Evolutionary conservation across 2,888 invertebrate genomes (phyloP).

Genomic region (Parapristionchus giblindavisi): DNA sequence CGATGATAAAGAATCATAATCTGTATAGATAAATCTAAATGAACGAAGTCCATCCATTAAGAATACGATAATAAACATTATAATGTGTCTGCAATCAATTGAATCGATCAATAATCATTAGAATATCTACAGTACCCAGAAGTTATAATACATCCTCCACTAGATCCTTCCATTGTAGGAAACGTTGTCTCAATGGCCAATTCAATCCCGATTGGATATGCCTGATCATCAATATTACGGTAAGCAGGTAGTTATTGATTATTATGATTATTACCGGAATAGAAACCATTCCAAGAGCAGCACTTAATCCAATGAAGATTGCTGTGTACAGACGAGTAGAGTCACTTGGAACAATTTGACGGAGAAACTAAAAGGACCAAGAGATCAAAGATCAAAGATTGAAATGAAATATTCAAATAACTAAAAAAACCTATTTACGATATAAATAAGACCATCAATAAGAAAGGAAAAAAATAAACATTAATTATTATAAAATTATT

Average conservation of each 20-base stretch:
- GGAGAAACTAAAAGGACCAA: not conserved
- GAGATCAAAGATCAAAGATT: not conserved
- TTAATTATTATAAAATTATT: not conserved
- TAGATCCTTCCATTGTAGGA: slow-evolving; percentile 24
- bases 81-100: slow-evolving; percentile 11
- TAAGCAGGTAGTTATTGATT: no score
- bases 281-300: not conserved
- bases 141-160: slow-evolving; percentile 10
- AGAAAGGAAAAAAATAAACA: no score
- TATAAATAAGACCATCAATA: no score
- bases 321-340: not conserved
- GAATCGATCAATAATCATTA: not conserved
- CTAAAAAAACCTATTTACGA: no score
- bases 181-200: slow-evolving; percentile 25
- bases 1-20: not conserved
- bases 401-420: no score
- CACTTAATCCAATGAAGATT: not conserved
- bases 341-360: not conserved
- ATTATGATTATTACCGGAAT: not conserved
- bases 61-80: slow-evolving; percentile 18
- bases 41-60: not conserved
- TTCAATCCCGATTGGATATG: slow-evolving; percentile 21
- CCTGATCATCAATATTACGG: no score
- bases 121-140: slow-evolving; percentile 1
- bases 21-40: not conserved